Evolutionary conservation across 64 coral and sea anemone species (phyloP).

Genomic region (Porites lutea): DNA sequence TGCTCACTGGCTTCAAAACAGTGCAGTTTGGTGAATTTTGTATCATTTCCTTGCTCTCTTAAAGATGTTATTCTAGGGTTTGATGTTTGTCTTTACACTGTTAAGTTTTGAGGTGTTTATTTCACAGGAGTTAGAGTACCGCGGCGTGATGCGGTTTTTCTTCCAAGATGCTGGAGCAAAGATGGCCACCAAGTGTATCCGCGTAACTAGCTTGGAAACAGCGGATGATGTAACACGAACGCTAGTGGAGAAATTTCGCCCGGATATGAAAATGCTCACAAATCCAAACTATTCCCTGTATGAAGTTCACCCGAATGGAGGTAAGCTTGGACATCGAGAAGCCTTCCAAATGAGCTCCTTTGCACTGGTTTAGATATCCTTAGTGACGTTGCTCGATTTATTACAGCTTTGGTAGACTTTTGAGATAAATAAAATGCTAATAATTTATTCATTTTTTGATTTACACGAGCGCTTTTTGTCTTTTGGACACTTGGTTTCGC

Average conservation of each 20-base stretch:
- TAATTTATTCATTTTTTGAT: neutral
- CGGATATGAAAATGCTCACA: slow-evolving; percentile 98
- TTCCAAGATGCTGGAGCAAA: slow-evolving; percentile 99
- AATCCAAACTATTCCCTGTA: slow-evolving; percentile 92
- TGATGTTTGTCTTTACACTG: neutral
- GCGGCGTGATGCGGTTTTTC: slow-evolving; percentile 95
- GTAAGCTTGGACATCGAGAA: slow-evolving; percentile 38
- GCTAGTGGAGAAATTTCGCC: slow-evolving; percentile 97
- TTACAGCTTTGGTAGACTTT: slow-evolving; percentile 8
- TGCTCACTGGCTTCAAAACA: neutral
- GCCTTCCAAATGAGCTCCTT: neutral
- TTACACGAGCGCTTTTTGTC: neutral
- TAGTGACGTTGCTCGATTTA: neutral
- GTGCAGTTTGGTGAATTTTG: slow-evolving; percentile 18
- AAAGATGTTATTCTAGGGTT: neutral
- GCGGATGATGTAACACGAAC: slow-evolving; percentile 88
- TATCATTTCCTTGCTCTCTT: neutral
- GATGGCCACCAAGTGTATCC: slow-evolving; percentile 95
- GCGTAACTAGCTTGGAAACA: slow-evolving; percentile 87
- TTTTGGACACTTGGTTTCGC: neutral
- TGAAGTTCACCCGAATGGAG: slow-evolving; percentile 95
- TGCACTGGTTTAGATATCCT: neutral
- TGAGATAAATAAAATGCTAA: neutral
- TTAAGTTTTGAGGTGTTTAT: neutral
- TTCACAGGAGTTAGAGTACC: slow-evolving; percentile 92